Conservation (phyloP, 1,140 invertebrate species). For the Plutomurus gul region DNA sequence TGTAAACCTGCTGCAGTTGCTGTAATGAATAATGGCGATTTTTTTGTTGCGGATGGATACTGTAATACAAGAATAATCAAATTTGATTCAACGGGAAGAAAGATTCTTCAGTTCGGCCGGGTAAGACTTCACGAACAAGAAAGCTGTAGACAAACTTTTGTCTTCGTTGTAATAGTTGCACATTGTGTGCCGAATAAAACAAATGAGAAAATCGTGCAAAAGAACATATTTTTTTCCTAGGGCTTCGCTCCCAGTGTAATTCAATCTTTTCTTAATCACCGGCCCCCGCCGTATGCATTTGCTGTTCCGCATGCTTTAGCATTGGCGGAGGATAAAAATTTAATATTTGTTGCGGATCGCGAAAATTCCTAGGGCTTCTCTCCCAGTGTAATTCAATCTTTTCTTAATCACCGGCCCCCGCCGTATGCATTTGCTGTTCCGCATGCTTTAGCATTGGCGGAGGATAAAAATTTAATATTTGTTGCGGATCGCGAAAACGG, state of each 20-base stretch:
- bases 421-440: constrained; percentile 50
- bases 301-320: constrained; percentile 52
- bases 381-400: constrained; percentile 32
- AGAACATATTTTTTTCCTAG: no score
- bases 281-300: constrained; percentile 50
- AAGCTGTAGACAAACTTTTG: no score
- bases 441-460: constrained; percentile 63
- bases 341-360: constrained; percentile 86
- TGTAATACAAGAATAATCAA: constrained; percentile 91
- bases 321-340: constrained; percentile 72
- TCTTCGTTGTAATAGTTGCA: no score
- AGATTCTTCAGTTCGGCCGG: constrained; percentile 60
- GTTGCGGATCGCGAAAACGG: constrained; percentile 91
- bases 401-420: constrained; percentile 41
- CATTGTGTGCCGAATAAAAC: no score
- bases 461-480: constrained; percentile 74
- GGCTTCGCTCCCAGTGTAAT: constrained; percentile 37
- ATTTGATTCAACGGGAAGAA: constrained; percentile 72
- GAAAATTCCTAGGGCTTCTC: constrained; percentile 71
- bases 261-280: constrained; percentile 2
- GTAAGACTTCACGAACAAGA: no score
- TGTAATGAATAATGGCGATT: constrained; percentile 76
- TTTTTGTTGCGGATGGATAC: constrained; percentile 94
- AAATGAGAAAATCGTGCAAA: no score
- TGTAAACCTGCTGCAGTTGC: constrained; percentile 94